Evolutionary conservation across 2,888 invertebrate genomes (phyloP).

Genomic region (Eupithecia subumbrata): DNA sequence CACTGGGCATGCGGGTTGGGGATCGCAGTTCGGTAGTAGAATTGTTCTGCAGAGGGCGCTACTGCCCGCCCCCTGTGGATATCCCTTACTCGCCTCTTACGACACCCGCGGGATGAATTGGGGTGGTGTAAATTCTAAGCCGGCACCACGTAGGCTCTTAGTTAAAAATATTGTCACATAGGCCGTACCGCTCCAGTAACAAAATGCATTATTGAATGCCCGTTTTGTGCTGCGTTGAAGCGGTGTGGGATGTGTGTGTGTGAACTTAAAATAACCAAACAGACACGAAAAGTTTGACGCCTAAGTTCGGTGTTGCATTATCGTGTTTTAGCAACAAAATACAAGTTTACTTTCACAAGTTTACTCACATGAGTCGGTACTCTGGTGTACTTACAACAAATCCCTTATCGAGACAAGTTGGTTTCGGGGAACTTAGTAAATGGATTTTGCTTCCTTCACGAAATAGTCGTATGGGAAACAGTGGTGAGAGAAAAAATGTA

Average conservation of each 20-base stretch:
- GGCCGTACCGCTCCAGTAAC: no score
- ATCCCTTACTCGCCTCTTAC: no score
- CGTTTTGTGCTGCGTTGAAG: not conserved
- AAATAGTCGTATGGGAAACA: not conserved
- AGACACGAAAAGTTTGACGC: not conserved
- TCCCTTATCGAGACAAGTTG: not conserved
- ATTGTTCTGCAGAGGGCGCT: no score
- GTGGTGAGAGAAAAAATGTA: not conserved
- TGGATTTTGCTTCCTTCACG: not conserved
- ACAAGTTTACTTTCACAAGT: not conserved
- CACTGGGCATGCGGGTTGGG: no score
- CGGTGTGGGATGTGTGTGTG: not conserved
- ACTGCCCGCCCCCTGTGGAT: no score
- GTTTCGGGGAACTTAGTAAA: not conserved
- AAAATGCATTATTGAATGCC: not conserved
- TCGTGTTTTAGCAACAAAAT: not conserved
- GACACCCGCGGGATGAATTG: no score
- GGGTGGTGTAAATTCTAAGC: no score
- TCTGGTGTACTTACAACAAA: not conserved
- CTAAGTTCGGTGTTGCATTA: not conserved
- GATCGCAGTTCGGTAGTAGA: no score
- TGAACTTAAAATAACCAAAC: not conserved
- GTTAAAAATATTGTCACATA: no score
- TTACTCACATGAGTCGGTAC: not conserved
- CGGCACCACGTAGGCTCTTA: no score